Base-by-base conservation (phyloP, 2,113 vertebrate genomes). In the Dromaius novaehollandiae region DNA sequence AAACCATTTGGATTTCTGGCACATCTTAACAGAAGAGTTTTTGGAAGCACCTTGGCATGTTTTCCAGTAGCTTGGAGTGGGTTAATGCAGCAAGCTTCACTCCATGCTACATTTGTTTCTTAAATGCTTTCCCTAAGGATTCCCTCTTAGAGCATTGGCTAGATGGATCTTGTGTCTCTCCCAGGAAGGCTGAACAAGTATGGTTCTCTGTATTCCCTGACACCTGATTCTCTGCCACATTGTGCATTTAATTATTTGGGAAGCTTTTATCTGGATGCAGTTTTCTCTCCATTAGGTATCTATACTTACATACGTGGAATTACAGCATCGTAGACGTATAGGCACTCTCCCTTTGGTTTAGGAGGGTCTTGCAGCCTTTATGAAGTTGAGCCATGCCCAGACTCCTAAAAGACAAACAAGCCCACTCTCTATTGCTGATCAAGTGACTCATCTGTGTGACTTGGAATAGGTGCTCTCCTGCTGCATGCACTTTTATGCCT, bases 71-170 rank as follows among this genome's bases (percentile, higher is more conserved):
- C n/a, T 76, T 56, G 28, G 70, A 85, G 38, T 24, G 9, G 48
- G 53, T 82, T 85, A 84, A 69, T 44, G n/a, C 24, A 76, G 38
- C 3, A 79, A 80, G 36, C 0, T 0, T 86, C 61, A 28, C 61
- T 89, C 69, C 12, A 34, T 70, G 55, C 30, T 60, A 51, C 32
- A 65, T 87, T 91, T 93, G 56, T 89, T 94, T 85, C 68, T 87
- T 89, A 89, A 89, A 76, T 79, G 28, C 13, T 84, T 87, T 44
- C 89, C 86, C 66, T 71, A 83, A 79, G 10, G 5, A 30, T 85
- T 91, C 28, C 11, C 26, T 94, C 93, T 94, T 61, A 95, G 58
- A 86, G 91, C 48, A 53, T 63, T 82, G 84, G 82, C 79, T 79
- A 96, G 66, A 76, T 89, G 75, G 53, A 50, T 85, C 82, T 93